Conservation (phyloP, 37 sponge, comb jelly and placozoan genomes). For the Ephydatia muelleri region DNA sequence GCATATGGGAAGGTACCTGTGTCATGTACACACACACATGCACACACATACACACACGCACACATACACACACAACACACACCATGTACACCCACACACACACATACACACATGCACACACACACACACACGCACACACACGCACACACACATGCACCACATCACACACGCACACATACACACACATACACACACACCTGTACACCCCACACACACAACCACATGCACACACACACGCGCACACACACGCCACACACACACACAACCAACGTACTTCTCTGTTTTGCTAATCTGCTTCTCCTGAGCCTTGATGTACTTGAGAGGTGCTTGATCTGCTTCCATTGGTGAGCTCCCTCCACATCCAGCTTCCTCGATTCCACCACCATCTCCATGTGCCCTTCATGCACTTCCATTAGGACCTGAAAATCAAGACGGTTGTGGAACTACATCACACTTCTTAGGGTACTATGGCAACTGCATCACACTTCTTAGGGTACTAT, state of each 20-base stretch:
- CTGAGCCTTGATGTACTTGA: constrained; percentile 66
- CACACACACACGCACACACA: constrained; percentile 46
- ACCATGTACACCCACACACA: constrained; percentile 29
- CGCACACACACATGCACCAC: constrained; percentile 45
- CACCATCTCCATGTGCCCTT: constrained; percentile 46
- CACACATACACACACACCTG: constrained; percentile 36
- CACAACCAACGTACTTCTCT: constrained; percentile 45
- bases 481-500: too few relatives aligned
- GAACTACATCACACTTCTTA: not conserved
- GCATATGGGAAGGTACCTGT: too few relatives aligned
- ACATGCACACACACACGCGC: too few relatives aligned
- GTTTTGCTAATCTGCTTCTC: constrained; percentile 53
- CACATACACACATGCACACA: constrained; percentile 40
- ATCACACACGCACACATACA: constrained; percentile 47
- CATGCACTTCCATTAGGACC: constrained; percentile 5
- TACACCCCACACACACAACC: not conserved
- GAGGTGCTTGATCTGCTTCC: constrained; percentile 74
- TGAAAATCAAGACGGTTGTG: not conserved
- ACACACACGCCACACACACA: not conserved
- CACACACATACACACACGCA: constrained; percentile 42
- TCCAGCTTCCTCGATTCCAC: constrained; percentile 51
- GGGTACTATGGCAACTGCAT: not conserved
- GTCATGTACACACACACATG: constrained; percentile 27
- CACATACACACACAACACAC: constrained; percentile 40
- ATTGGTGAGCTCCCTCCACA: constrained; percentile 56